Percentiles rank a stretch among this genome's conserved stretches.
These are phyloP conservation scores for Aphis gossypii DNA, from an alignment of 1,140 invertebrate species.

Conservation along the genomic window DNA sequence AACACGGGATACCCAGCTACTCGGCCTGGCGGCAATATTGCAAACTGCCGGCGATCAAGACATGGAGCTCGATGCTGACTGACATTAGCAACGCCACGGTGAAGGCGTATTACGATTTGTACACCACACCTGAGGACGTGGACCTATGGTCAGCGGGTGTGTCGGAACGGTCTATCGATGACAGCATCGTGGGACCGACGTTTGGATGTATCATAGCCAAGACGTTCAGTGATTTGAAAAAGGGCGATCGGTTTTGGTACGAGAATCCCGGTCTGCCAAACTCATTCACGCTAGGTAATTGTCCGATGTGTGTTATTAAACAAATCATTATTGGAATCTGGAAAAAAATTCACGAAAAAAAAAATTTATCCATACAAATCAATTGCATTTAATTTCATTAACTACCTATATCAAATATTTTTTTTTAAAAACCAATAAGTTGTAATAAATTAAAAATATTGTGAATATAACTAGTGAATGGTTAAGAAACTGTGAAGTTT, in stretches of 20 bases:
- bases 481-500: too few relatives aligned
- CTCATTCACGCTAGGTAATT: slow-evolving; percentile 78
- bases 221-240: slow-evolving; percentile 88
- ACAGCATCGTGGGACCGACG: slow-evolving; percentile 90
- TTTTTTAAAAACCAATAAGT: too few relatives aligned
- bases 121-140: slow-evolving; percentile 79
- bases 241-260: slow-evolving; percentile 92
- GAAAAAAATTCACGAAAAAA: neutral
- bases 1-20: slow-evolving; percentile 88
- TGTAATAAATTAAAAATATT: too few relatives aligned
- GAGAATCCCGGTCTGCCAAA: slow-evolving; percentile 72
- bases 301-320: slow-evolving; percentile 20
- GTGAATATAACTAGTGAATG: too few relatives aligned
- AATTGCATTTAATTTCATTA: too few relatives aligned
- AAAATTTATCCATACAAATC: neutral
- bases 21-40: slow-evolving; percentile 87
- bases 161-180: slow-evolving; percentile 82
- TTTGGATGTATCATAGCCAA: slow-evolving; percentile 96
- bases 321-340: neutral
- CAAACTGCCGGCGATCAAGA: slow-evolving; percentile 68
- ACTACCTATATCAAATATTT: too few relatives aligned
- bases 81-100: slow-evolving; percentile 61
- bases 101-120: slow-evolving; percentile 60
- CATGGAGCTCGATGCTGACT: slow-evolving; percentile 61
- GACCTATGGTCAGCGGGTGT: slow-evolving; percentile 94